Evolutionary conservation across 2,888 invertebrate species (phyloP).

Genomic region (Acrobasis consociella): DNA sequence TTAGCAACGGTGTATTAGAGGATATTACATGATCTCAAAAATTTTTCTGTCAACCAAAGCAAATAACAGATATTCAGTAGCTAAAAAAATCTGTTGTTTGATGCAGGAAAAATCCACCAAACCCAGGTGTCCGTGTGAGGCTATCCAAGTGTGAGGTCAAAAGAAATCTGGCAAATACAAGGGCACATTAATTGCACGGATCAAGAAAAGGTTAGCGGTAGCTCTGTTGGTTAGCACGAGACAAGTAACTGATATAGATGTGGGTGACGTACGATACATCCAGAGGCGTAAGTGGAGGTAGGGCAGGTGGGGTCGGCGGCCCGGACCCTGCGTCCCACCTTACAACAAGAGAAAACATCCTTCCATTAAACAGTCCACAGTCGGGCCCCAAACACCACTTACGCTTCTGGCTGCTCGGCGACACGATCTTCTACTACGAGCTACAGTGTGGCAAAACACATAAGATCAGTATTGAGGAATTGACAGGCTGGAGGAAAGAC

Average conservation of each 20-base stretch:
- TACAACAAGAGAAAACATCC: slow-evolving; percentile 79
- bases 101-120: too few relatives aligned
- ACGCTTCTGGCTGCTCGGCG: slow-evolving; percentile 76
- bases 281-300: slow-evolving; percentile 83
- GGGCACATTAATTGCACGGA: not conserved
- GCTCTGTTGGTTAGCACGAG: slow-evolving; percentile 60
- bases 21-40: too few relatives aligned
- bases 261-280: slow-evolving; percentile 81
- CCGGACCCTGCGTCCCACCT: slow-evolving; percentile 82
- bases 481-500: not conserved
- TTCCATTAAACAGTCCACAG: slow-evolving; percentile 69
- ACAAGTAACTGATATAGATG: slow-evolving; percentile 39
- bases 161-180: too few relatives aligned
- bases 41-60: too few relatives aligned
- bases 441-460: not conserved
- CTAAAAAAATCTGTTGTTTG: too few relatives aligned
- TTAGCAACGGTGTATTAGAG: too few relatives aligned
- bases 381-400: slow-evolving; percentile 78
- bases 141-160: too few relatives aligned
- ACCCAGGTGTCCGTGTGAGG: too few relatives aligned
- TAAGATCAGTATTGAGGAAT: not conserved
- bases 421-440: slow-evolving; percentile 26
- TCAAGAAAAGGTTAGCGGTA: slow-evolving; percentile 29
- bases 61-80: too few relatives aligned
- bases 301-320: slow-evolving; percentile 82